Evolutionary conservation across 1,140 invertebrate species (phyloP).

Genomic region (Pseudomyrmex concolor): DNA sequence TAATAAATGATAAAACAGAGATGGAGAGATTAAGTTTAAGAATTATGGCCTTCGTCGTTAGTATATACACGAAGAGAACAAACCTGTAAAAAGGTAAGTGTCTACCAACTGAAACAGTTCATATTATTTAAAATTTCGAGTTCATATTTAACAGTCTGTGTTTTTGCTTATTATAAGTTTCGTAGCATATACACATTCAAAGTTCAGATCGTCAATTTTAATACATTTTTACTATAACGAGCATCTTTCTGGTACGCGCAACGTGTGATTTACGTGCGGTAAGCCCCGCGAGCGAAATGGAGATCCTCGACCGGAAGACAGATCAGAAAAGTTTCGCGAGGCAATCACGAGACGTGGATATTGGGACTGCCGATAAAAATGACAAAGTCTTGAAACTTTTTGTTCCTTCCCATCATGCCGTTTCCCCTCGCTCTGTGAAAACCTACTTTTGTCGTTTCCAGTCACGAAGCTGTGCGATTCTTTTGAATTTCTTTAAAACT

Average conservation of each 20-base stretch:
- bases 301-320: slow-evolving; percentile 72
- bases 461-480: slow-evolving; percentile 55
- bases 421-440: slow-evolving; percentile 55
- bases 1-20: neutral
- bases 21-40: no score
- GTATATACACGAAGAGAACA: no score
- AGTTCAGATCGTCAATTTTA: slow-evolving; percentile 21
- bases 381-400: slow-evolving; percentile 81
- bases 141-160: neutral
- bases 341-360: slow-evolving; percentile 80
- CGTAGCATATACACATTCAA: neutral
- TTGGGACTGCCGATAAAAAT: slow-evolving; percentile 82
- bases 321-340: slow-evolving; percentile 82
- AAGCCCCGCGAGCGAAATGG: slow-evolving; percentile 53
- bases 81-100: no score
- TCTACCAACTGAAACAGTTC: no score
- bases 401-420: slow-evolving; percentile 7
- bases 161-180: neutral
- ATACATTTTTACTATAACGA: slow-evolving; percentile 22
- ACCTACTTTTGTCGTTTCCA: slow-evolving; percentile 69
- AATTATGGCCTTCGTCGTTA: no score
- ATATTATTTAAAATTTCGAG: neutral
- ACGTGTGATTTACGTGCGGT: slow-evolving; percentile 70
- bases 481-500: slow-evolving; percentile 60
- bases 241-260: slow-evolving; percentile 26